Base-by-base conservation (phyloP, 1,140 invertebrate genomes). In the Ptiloglossa arizonensis region DNA sequence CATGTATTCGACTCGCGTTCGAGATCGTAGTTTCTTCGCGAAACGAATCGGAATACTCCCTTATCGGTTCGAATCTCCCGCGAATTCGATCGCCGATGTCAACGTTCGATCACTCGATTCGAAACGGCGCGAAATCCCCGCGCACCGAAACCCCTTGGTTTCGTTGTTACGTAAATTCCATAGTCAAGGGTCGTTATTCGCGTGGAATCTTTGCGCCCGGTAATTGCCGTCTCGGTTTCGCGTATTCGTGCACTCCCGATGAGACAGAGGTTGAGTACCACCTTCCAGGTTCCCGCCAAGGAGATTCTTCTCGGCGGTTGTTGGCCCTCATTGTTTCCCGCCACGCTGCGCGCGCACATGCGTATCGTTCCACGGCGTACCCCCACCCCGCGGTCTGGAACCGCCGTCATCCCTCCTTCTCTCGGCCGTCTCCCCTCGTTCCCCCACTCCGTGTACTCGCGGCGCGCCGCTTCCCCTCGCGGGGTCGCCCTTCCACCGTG, bases 261-360 rank as follows among this genome's bases (percentile, higher is more conserved):
- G 27, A 59, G 32, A 63, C 19, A 24, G 54, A 81, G 64, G 85
- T 76, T 69, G 81, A 81, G 81, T 75, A 80, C 80, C 84, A 48
- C 35, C 67, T 59, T 83, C 48, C 81, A 73, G 57, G 76, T 84
- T 84, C 76, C 78, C 82, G 86, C 82, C 74, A 85, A 85, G 79
- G 52, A 70, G 62, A 66, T 78, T 82, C 77, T 69, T 83, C 77
- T 60, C 46, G 32, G 41, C 79, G 82, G 82, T 85, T 80, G 72
- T 85, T 85, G 81, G 82, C 79, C 75, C 74, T 78, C 64, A 80
- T 85, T 81, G 80, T 85, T 88, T 88, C 87, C 86, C 87, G 87
- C 87, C 86, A 85, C 71, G 68, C 24, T 81, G 85, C 86, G 86
- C 80, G 87, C 82, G 83, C 83, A 80, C 50, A 62, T 63, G 41